phyloP scores from a whole-genome alignment of 2,797 vertebrate genomes.

The Amphiprion clarkii region DNA sequence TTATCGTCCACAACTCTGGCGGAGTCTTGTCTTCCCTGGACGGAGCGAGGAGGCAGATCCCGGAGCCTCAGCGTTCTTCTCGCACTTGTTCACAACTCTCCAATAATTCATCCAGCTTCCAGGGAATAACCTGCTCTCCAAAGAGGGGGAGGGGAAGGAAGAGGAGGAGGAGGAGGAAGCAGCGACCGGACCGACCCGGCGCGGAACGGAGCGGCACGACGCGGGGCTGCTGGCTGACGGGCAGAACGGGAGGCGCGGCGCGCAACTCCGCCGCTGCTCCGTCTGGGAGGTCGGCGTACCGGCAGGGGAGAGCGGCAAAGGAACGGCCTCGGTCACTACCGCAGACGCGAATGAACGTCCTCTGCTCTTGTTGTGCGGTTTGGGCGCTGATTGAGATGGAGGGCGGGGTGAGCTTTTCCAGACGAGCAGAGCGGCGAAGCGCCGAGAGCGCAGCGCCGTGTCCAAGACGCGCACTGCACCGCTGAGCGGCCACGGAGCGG shows the following conservation, averaged over 20 bases:
- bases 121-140: constrained; percentile 45
- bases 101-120: constrained; percentile 78
- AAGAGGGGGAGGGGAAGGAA: neutral
- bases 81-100: constrained; percentile 78
- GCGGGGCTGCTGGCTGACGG: constrained; percentile 6
- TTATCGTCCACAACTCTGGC: constrained; percentile 67
- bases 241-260: constrained; percentile 7
- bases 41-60: constrained; percentile 58
- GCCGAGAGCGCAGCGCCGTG: constrained; percentile 78
- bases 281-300: constrained; percentile 5
- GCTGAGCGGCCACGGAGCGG: constrained; percentile 19
- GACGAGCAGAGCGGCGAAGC: constrained; percentile 50
- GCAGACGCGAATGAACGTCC: constrained; percentile 22
- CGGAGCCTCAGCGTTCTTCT: constrained; percentile 66
- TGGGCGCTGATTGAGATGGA: constrained; percentile 40
- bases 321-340: constrained; percentile 15
- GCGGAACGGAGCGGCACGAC: neutral
- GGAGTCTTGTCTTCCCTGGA: constrained; percentile 58
- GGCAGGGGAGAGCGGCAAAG: constrained; percentile 7
- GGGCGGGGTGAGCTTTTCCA: constrained; percentile 50
- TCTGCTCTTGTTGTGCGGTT: constrained; percentile 33
- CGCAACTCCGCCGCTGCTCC: constrained; percentile 35
- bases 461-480: constrained; percentile 78
- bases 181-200: constrained; percentile 45
- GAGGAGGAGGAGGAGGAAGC: neutral